Percentiles rank a stretch among this genome's conserved stretches.
phyloP scores from a whole-genome alignment of 2,113 vertebrate genomes.

The Fulica atra region DNA sequence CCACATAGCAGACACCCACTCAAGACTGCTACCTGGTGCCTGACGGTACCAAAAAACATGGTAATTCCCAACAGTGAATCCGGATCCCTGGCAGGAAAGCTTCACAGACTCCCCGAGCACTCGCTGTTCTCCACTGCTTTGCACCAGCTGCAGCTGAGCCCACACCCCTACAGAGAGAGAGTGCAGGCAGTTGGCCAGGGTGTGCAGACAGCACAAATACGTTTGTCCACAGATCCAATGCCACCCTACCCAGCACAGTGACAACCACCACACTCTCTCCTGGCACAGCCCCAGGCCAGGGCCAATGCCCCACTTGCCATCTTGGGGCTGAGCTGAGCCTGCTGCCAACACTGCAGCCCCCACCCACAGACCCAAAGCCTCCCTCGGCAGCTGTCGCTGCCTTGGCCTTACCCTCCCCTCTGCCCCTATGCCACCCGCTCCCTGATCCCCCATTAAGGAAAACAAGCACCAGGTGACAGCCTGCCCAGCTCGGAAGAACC shows the following conservation, averaged over 20 bases:
- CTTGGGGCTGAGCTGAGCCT: no score
- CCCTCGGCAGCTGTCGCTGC: no score
- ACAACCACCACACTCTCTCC: no score
- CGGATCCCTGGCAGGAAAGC: neutral
- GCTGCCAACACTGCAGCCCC: no score
- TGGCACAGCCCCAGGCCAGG: neutral
- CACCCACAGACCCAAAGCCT: no score
- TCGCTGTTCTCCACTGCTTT: neutral
- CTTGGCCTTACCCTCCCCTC: no score
- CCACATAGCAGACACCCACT: neutral
- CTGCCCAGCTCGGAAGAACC: no score
- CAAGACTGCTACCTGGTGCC: accelerated
- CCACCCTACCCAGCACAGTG: no score
- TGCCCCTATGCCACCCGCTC: no score
- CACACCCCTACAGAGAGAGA: neutral
- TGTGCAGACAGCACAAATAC: neutral
- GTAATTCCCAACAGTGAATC: accelerated
- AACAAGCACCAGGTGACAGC: no score
- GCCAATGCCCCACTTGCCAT: no score
- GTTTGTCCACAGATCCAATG: neutral
- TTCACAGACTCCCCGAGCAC: accelerated
- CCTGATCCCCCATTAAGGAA: no score
- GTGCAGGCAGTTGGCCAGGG: neutral
- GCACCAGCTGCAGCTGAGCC: neutral
- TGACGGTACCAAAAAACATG: accelerated